Conservation (phyloP, 2,797 vertebrate genomes). For the Galaxias olidus region DNA sequence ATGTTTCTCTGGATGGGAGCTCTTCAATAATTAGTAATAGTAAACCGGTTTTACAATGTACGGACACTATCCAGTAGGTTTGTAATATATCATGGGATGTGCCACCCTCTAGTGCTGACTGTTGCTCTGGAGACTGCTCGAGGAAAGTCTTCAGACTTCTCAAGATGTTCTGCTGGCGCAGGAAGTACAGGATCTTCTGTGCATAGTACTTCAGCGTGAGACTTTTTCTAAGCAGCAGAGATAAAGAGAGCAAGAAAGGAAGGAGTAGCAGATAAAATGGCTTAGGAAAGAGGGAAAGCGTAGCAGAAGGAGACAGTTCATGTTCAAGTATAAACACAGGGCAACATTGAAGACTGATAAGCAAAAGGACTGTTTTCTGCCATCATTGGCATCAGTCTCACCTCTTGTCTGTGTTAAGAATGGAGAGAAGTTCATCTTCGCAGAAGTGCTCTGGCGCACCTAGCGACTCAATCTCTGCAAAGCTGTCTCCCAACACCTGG, state of each 20-base stretch:
- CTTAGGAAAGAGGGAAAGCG: background rate
- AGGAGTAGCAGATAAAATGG: background rate
- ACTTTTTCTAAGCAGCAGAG: slow-evolving; percentile 81
- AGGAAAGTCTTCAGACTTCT: slow-evolving; percentile 90
- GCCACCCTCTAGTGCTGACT: slow-evolving; percentile 89
- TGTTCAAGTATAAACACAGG: background rate
- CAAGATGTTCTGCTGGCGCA: slow-evolving; percentile 92
- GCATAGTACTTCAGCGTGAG: slow-evolving; percentile 97
- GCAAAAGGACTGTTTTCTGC: background rate
- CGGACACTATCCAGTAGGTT: too few species aligned
- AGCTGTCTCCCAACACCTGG: slow-evolving; percentile 94
- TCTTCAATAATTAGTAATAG: too few species aligned
- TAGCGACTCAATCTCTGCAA: slow-evolving; percentile 93
- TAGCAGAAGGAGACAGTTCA: background rate
- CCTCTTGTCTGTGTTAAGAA: slow-evolving; percentile 92
- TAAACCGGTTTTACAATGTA: too few species aligned
- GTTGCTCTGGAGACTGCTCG: slow-evolving; percentile 81
- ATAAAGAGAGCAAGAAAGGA: background rate
- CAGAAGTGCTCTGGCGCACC: slow-evolving; percentile 94
- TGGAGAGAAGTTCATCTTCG: slow-evolving; percentile 95
- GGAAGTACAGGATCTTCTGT: slow-evolving; percentile 98
- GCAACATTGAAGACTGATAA: background rate
- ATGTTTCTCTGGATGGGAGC: too few species aligned
- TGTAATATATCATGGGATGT: background rate
- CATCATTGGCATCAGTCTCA: slow-evolving; percentile 57